These are phyloP conservation scores for Bolborhynchus lineola DNA, from an alignment of 2,113 vertebrate genomes.

Conservation along the genomic window DNA sequence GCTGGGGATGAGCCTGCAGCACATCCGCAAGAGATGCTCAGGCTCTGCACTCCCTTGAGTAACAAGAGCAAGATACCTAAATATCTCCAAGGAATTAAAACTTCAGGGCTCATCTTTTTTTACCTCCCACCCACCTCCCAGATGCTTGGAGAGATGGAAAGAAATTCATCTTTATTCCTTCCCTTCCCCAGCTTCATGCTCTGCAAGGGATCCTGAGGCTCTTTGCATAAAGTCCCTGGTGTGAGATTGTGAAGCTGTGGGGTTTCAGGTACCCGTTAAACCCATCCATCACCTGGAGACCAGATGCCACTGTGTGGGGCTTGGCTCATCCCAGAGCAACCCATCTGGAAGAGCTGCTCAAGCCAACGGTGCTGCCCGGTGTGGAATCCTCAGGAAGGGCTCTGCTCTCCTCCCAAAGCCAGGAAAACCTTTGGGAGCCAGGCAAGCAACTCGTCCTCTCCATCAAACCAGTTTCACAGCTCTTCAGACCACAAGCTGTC, in stretches of 20 bases:
- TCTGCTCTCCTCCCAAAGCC: not conserved
- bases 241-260: not conserved
- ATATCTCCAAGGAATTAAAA: slow-evolving; percentile 54
- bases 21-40: not conserved
- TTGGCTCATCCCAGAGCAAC: fast-evolving
- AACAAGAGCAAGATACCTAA: slow-evolving; percentile 54
- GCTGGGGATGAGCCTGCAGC: not conserved
- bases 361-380: not conserved
- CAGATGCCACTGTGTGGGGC: fast-evolving
- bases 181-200: not conserved
- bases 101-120: slow-evolving; percentile 63
- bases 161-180: not conserved
- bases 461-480: not conserved
- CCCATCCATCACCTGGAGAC: not conserved
- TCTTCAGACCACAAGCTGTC: not conserved
- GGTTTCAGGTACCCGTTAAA: fast-evolving
- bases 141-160: slow-evolving; percentile 52
- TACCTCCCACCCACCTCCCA: slow-evolving; percentile 59
- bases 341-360: not conserved
- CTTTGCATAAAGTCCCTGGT: not conserved
- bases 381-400: not conserved
- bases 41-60: not conserved
- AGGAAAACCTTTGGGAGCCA: not conserved
- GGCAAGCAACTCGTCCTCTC: not conserved
- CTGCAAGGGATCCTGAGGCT: not conserved